Evolutionary conservation across 2,888 invertebrate species (phyloP).

Genomic region (Galerucella pusilla): DNA sequence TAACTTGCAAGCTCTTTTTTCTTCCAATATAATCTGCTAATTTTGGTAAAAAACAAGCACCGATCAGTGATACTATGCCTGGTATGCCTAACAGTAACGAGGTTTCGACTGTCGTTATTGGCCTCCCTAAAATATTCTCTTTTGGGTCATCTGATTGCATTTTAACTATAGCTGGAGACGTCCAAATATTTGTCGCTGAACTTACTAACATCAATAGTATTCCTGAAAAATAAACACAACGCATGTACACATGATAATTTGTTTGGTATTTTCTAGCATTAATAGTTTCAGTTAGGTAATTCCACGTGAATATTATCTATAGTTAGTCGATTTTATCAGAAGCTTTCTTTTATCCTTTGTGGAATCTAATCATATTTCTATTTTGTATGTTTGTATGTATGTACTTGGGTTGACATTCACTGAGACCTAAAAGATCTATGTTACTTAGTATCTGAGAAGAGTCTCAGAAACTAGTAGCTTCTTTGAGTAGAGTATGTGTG

Average conservation of each 20-base stretch:
- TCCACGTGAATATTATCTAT: too few relatives aligned
- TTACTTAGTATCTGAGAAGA: too few relatives aligned
- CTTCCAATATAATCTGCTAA: slow-evolving; percentile 65
- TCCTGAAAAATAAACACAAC: slow-evolving; percentile 14
- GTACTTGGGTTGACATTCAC: too few relatives aligned
- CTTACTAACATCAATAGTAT: slow-evolving; percentile 1
- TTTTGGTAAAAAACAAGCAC: slow-evolving; percentile 40
- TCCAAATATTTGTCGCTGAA: slow-evolving; percentile 39
- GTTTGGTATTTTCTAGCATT: too few relatives aligned
- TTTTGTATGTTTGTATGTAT: too few relatives aligned
- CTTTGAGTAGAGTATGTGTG: too few relatives aligned
- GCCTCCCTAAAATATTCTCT: slow-evolving; percentile 42
- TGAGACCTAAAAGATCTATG: too few relatives aligned
- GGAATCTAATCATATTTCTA: too few relatives aligned
- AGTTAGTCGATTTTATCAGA: too few relatives aligned
- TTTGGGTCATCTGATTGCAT: slow-evolving; percentile 35
- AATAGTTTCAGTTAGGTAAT: too few relatives aligned
- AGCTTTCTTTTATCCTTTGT: too few relatives aligned
- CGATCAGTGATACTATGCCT: slow-evolving; percentile 36
- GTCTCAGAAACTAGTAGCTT: too few relatives aligned
- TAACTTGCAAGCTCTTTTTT: slow-evolving; percentile 73
- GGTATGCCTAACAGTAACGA: slow-evolving; percentile 44
- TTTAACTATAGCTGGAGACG: slow-evolving; percentile 47
- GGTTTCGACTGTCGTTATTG: slow-evolving; percentile 40
- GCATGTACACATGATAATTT: background rate